Conservation (phyloP, 2,113 vertebrate genomes). For the Triplophysa rosa region DNA sequence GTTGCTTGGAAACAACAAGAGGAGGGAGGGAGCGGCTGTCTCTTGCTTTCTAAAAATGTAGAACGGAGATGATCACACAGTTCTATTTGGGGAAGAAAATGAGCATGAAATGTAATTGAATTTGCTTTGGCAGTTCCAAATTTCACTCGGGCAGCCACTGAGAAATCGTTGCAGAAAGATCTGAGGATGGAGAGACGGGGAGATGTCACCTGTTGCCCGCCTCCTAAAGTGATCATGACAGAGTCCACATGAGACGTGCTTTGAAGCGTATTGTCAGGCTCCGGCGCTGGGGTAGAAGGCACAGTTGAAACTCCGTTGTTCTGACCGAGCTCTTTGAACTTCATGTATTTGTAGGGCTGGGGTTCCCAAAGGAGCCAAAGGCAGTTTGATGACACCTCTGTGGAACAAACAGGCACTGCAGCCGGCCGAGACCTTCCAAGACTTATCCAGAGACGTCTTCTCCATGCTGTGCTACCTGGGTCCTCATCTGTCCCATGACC, state of each 20-base stretch:
- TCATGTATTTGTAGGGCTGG: conserved; percentile 77
- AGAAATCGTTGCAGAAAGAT: too few species aligned
- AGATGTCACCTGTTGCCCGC: background rate
- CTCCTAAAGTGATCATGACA: background rate
- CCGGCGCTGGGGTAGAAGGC: background rate
- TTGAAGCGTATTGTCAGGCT: background rate
- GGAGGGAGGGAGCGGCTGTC: too few species aligned
- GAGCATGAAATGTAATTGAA: too few species aligned
- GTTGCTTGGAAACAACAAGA: too few species aligned
- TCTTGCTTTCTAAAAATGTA: too few species aligned
- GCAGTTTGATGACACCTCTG: conserved; percentile 76
- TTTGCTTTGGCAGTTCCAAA: too few species aligned
- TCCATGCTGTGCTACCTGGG: conserved; percentile 96
- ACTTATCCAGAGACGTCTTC: conserved; percentile 88
- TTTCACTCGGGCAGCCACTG: too few species aligned
- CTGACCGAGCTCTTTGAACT: conserved; percentile 15
- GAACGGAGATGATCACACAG: too few species aligned
- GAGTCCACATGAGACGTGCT: background rate
- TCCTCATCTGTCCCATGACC: conserved; percentile 93
- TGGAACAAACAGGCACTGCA: conserved; percentile 84
- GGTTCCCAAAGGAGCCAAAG: conserved; percentile 93
- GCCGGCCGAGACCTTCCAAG: conserved; percentile 87
- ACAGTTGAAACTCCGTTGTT: background rate
- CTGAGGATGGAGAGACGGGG: too few species aligned
- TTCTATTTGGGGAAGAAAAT: too few species aligned